phyloP scores from a whole-genome alignment of 2,113 vertebrate genomes.

The Euleptes europaea region DNA sequence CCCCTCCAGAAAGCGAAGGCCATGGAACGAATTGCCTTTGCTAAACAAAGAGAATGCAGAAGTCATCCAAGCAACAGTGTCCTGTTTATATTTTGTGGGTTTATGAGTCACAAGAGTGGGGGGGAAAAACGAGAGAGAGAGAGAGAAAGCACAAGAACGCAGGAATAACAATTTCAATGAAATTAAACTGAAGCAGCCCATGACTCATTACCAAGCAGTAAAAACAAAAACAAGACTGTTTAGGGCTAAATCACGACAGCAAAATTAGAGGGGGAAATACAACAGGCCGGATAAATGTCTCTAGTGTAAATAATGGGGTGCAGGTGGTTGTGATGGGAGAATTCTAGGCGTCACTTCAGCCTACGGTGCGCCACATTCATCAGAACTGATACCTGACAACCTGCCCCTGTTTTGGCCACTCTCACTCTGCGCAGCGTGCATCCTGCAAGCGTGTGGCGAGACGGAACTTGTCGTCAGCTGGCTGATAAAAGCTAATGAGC shows the following conservation, averaged over 20 bases:
- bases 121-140: conserved; percentile 49
- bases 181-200: conserved; percentile 77
- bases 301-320: neutral
- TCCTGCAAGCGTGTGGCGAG: neutral
- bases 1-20: conserved; percentile 35
- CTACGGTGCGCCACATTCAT: neutral
- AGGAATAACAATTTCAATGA: conserved; percentile 80
- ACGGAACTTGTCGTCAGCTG: neutral
- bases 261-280: conserved; percentile 47
- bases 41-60: conserved; percentile 52
- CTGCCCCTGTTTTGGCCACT: neutral
- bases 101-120: conserved; percentile 68
- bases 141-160: conserved; percentile 77
- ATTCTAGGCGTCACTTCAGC: neutral
- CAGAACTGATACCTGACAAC: neutral
- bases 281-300: conserved; percentile 26
- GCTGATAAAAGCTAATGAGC: too few relatives aligned
- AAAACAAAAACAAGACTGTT: conserved; percentile 76
- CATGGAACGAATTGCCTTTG: conserved; percentile 36
- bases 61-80: conserved; percentile 70
- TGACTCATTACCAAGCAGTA: conserved; percentile 78
- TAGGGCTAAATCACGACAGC: conserved; percentile 44
- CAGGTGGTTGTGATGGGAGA: neutral
- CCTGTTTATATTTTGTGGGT: conserved; percentile 81
- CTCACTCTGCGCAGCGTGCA: neutral